phyloP scores from a whole-genome alignment of 2,888 invertebrate species.

The Drosophila nigricruria region DNA sequence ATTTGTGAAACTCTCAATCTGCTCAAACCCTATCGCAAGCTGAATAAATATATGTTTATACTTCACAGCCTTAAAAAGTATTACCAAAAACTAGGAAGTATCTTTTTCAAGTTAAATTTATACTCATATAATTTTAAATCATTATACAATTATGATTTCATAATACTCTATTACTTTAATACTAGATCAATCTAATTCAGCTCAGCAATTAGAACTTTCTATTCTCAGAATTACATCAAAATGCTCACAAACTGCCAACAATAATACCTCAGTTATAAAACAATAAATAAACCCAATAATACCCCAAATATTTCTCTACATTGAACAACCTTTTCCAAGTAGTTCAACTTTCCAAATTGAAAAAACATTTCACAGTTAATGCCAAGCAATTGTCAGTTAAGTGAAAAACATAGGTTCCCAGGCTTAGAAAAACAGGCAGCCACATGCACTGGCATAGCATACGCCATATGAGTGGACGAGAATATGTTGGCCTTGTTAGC shows the following conservation, averaged over 20 bases:
- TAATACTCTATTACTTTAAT: too few relatives aligned
- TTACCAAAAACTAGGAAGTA: neutral
- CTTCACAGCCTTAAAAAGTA: neutral
- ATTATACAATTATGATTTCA: too few relatives aligned
- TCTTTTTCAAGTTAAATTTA: neutral
- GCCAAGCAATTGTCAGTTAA: slow-evolving; percentile 1
- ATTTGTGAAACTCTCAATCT: neutral
- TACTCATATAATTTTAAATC: too few relatives aligned
- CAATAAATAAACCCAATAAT: neutral
- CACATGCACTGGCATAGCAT: slow-evolving; percentile 48
- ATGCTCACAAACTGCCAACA: neutral
- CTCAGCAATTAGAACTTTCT: neutral
- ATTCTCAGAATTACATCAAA: neutral
- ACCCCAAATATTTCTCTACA: neutral
- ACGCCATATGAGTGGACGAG: slow-evolving; percentile 69
- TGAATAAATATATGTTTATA: neutral
- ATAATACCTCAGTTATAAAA: neutral
- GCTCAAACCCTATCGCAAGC: neutral
- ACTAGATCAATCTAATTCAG: neutral
- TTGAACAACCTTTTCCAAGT: too few relatives aligned
- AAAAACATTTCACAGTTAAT: neutral
- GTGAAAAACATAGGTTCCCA: slow-evolving; percentile 72
- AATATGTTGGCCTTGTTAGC: slow-evolving; percentile 85
- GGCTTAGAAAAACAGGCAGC: slow-evolving; percentile 59
- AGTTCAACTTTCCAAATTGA: neutral